Percentiles rank a stretch among this genome's conserved stretches.
These are phyloP conservation scores for Ammodramus savannarum DNA, from an alignment of 2,113 vertebrate species.

Conservation along the genomic window DNA sequence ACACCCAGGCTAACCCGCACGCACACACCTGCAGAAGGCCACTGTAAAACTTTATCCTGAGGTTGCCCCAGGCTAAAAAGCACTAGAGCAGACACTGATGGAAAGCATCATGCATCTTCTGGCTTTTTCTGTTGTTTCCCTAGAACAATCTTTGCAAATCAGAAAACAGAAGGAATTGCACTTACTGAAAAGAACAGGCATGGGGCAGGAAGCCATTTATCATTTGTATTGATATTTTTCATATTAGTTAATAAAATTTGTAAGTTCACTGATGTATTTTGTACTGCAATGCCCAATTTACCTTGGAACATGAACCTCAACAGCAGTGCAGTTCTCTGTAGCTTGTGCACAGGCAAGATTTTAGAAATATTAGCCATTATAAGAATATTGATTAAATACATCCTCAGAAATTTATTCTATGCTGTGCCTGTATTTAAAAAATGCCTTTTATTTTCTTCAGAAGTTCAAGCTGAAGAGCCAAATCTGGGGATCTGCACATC, in stretches of 20 bases:
- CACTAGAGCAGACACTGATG: background rate
- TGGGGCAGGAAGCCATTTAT: background rate
- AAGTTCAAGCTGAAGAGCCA: background rate
- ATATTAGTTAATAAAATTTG: background rate
- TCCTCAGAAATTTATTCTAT: background rate
- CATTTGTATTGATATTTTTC: background rate
- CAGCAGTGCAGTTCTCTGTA: background rate
- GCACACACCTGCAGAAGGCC: accelerated
- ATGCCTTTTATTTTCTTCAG: background rate
- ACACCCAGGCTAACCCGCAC: background rate
- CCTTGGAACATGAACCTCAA: background rate
- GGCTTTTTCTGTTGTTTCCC: background rate
- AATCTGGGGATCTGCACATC: background rate
- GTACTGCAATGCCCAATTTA: background rate
- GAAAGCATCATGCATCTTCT: background rate
- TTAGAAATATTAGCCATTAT: background rate
- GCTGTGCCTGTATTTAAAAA: background rate
- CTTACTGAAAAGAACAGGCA: background rate
- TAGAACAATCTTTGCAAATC: background rate
- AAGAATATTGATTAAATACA: background rate
- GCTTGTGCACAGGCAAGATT: background rate
- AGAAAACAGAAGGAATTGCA: background rate
- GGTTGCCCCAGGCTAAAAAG: accelerated
- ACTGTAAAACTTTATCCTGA: background rate
- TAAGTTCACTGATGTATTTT: background rate